These are phyloP conservation scores for Planococcus citri DNA, from an alignment of 1,140 invertebrate species.

Conservation along the genomic window DNA sequence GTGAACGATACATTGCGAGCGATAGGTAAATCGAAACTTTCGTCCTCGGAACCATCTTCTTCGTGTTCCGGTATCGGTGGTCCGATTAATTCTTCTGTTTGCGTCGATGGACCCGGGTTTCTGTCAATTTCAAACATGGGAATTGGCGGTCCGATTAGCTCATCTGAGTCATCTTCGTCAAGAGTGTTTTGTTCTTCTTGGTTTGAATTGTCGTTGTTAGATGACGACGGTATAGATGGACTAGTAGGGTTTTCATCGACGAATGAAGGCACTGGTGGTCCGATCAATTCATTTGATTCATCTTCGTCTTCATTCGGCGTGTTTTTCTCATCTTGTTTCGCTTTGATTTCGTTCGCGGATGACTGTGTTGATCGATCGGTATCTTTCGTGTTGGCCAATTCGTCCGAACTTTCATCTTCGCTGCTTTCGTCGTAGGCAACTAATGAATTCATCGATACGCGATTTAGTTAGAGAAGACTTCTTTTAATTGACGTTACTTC, in stretches of 20 bases:
- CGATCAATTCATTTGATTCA: slow-evolving; percentile 16
- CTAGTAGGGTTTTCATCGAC: background rate
- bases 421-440: background rate
- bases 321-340: too few relatives aligned
- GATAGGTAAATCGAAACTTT: slow-evolving; percentile 58
- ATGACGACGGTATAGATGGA: too few relatives aligned
- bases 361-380: too few relatives aligned
- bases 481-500: too few relatives aligned
- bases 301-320: background rate
- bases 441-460: background rate
- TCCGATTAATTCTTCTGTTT: background rate
- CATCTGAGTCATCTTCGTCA: slow-evolving; percentile 1
- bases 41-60: slow-evolving; percentile 36
- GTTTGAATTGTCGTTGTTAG: too few relatives aligned
- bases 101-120: background rate
- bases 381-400: too few relatives aligned
- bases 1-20: slow-evolving; percentile 67
- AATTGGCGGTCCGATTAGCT: slow-evolving; percentile 22
- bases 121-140: background rate
- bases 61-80: background rate
- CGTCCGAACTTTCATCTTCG: background rate
- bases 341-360: too few relatives aligned
- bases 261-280: slow-evolving; percentile 22
- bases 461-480: too few relatives aligned
- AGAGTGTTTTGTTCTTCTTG: too few relatives aligned